These are phyloP conservation scores for Gastracanthus pulcherrimus DNA, from an alignment of 2,888 invertebrate genomes.

Conservation along the genomic window DNA sequence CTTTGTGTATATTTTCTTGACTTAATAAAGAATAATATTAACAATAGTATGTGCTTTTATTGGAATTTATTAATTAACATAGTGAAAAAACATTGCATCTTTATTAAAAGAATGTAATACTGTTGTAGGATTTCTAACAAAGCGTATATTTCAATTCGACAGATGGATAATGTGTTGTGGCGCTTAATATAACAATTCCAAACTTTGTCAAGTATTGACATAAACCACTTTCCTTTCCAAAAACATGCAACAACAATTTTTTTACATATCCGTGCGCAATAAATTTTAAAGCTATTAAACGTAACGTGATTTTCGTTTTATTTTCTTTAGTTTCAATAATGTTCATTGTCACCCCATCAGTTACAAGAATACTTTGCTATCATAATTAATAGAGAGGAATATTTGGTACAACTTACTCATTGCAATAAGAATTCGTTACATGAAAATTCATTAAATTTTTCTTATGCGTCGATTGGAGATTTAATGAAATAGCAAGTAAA, in stretches of 20 bases:
- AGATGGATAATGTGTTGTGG: constrained; percentile 64
- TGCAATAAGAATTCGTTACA: constrained; percentile 37
- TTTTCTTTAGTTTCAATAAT: constrained; percentile 31
- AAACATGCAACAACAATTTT: constrained; percentile 37
- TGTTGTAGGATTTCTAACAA: constrained; percentile 66
- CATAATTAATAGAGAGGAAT: constrained; percentile 36
- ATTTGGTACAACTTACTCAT: constrained; percentile 37
- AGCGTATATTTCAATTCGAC: constrained; percentile 69
- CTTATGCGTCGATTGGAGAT: constrained; percentile 56
- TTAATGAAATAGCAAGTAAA: constrained; percentile 65
- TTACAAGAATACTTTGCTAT: constrained; percentile 49
- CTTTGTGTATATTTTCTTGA: background rate
- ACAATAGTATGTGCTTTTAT: constrained; percentile 28
- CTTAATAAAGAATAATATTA: constrained; percentile 19
- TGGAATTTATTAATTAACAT: constrained; percentile 44
- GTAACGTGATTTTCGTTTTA: constrained; percentile 41
- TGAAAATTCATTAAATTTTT: constrained; percentile 34
- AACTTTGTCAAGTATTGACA: constrained; percentile 51
- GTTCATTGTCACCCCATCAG: constrained; percentile 16
- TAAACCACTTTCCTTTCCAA: constrained; percentile 42
- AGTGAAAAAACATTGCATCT: constrained; percentile 44
- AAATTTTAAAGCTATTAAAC: constrained; percentile 48
- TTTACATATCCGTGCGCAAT: constrained; percentile 35
- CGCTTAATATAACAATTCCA: constrained; percentile 66
- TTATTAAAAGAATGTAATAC: constrained; percentile 50